A percentile compares a stretch with the other conserved stretches of the same genome.
phyloP scores from a whole-genome alignment of 1,140 invertebrate species.

The Cylas formicarius region DNA sequence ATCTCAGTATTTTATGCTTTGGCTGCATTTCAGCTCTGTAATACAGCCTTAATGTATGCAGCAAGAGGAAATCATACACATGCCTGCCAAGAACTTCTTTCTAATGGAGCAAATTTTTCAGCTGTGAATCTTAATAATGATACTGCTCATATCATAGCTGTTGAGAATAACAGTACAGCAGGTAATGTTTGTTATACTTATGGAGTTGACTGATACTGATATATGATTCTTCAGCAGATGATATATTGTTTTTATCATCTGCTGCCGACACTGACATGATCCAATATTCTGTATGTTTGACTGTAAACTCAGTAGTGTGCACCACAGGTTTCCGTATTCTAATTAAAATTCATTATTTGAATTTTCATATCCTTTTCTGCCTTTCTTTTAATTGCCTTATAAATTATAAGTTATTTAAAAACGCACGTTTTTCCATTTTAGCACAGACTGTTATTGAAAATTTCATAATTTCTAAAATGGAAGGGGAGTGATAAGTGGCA shows the following conservation, averaged over 20 bases:
- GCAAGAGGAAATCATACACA: slow-evolving; percentile 79
- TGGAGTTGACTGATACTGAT: background rate
- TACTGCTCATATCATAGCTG: slow-evolving; percentile 73
- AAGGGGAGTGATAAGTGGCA: slow-evolving; percentile 6
- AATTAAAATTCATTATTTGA: background rate
- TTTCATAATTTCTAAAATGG: slow-evolving; percentile 28
- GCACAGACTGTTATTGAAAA: slow-evolving; percentile 49
- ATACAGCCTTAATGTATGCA: slow-evolving; percentile 84
- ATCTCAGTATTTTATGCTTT: too few relatives aligned
- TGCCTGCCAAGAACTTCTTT: slow-evolving; percentile 73
- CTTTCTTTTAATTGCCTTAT: background rate
- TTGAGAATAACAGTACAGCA: slow-evolving; percentile 57
- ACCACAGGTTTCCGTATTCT: background rate
- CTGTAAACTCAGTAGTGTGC: background rate
- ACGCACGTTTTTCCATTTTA: slow-evolving; percentile 39
- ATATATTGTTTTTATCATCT: background rate
- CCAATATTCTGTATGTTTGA: background rate
- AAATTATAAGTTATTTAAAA: slow-evolving; percentile 3
- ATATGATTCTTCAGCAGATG: background rate
- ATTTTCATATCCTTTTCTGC: background rate
- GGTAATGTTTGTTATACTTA: slow-evolving; percentile 38
- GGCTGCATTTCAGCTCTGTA: slow-evolving; percentile 59
- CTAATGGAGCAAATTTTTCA: slow-evolving; percentile 69
- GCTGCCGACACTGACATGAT: background rate
- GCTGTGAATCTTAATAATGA: slow-evolving; percentile 70